These are phyloP conservation scores for Zaprionus inermis DNA, from an alignment of 1,140 invertebrate species.

Conservation along the genomic window DNA sequence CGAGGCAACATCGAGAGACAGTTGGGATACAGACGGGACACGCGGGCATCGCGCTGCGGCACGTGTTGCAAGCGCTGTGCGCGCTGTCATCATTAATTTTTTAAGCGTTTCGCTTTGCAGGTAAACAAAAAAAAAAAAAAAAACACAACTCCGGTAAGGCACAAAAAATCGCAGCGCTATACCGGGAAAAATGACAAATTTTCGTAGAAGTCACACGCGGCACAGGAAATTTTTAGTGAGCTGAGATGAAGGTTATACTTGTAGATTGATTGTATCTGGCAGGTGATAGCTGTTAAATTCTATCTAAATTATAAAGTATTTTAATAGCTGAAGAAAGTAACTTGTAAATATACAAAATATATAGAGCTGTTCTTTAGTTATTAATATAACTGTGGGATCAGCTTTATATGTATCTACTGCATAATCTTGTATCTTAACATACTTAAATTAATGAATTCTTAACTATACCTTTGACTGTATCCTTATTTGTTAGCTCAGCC, in stretches of 20 bases:
- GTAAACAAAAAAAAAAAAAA: constrained; percentile 28
- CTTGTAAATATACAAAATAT: too few relatives aligned
- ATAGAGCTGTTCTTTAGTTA: not conserved
- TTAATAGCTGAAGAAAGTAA: too few relatives aligned
- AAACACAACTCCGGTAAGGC: constrained; percentile 13
- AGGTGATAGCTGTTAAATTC: not conserved
- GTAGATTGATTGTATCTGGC: not conserved
- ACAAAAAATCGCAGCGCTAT: constrained; percentile 20
- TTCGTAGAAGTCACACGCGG: constrained; percentile 77
- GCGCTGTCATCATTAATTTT: constrained; percentile 80
- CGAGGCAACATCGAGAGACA: constrained; percentile 1
- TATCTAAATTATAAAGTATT: too few relatives aligned
- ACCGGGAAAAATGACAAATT: constrained; percentile 76
- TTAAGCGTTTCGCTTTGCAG: constrained; percentile 64
- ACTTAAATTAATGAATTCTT: too few relatives aligned
- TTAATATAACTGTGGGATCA: not conserved
- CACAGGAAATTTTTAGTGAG: constrained; percentile 4
- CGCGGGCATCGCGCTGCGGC: constrained; percentile 33
- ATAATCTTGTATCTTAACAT: too few relatives aligned
- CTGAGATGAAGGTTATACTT: not conserved
- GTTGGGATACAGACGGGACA: not conserved
- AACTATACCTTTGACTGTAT: too few relatives aligned
- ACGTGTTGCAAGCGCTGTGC: constrained; percentile 62
- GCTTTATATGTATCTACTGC: too few relatives aligned
- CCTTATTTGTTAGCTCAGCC: too few relatives aligned